Evolutionary conservation across 2,113 vertebrate genomes (phyloP).

Genomic region (Syngnathus scovelli): DNA sequence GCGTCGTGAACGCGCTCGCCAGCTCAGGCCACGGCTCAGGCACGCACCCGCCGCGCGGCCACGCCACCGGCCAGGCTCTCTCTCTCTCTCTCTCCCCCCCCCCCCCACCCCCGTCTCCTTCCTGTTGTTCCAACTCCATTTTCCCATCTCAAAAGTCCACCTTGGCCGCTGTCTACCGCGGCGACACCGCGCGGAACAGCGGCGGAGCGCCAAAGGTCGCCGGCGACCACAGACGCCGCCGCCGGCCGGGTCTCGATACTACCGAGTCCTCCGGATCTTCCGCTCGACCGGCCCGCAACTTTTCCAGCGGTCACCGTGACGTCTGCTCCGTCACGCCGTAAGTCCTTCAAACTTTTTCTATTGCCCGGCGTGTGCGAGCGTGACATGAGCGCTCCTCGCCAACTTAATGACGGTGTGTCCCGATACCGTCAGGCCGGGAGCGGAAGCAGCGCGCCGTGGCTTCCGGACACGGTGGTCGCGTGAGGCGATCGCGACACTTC

Average conservation of each 20-base stretch:
- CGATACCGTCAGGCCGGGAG: slow-evolving; percentile 8
- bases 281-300: not conserved
- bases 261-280: not conserved
- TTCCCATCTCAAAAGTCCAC: slow-evolving; percentile 6
- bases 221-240: not conserved
- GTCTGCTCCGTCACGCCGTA: not conserved
- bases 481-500: not conserved
- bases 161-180: not conserved
- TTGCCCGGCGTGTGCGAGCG: not conserved
- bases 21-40: slow-evolving; percentile 7
- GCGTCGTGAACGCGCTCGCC: slow-evolving; percentile 8
- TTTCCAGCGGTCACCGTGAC: slow-evolving; percentile 3
- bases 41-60: slow-evolving; percentile 17
- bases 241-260: not conserved
- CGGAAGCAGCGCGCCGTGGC: not conserved
- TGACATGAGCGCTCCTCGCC: not conserved
- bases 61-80: slow-evolving; percentile 12
- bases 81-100: not conserved
- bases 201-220: not conserved
- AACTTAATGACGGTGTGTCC: slow-evolving; percentile 11
- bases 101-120: slow-evolving; percentile 3
- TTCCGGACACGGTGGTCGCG: slow-evolving; percentile 2
- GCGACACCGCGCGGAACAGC: not conserved
- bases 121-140: slow-evolving; percentile 7
- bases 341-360: not conserved